Conservation (phyloP, 2,888 invertebrate genomes). For the Pachymerium ferrugineum region DNA sequence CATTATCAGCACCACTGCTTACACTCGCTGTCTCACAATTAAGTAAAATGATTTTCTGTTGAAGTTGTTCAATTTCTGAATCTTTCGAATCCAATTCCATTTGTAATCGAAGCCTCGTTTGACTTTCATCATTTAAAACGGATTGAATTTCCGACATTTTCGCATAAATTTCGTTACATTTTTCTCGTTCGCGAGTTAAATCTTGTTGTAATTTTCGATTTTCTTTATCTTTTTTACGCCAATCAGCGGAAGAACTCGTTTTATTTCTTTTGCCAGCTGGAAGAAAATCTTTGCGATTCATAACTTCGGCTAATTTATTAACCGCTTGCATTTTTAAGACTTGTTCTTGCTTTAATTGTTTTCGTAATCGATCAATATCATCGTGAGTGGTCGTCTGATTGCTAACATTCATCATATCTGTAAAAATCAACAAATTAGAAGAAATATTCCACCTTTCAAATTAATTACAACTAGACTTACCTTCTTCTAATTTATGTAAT, state of each 20-base stretch:
- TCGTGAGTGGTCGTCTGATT: slow-evolving; percentile 53
- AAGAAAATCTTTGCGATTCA: slow-evolving; percentile 84
- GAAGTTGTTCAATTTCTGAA: slow-evolving; percentile 81
- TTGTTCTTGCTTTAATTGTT: slow-evolving; percentile 79
- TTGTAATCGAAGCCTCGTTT: slow-evolving; percentile 68
- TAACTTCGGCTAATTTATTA: slow-evolving; percentile 93
- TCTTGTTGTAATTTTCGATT: slow-evolving; percentile 91
- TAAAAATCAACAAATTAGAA: neutral
- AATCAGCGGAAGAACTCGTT: slow-evolving; percentile 54
- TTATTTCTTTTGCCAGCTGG: slow-evolving; percentile 57
- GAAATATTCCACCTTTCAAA: neutral
- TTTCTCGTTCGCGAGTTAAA: slow-evolving; percentile 86
- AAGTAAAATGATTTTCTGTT: slow-evolving; percentile 68
- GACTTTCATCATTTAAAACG: slow-evolving; percentile 73
- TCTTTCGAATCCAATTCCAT: slow-evolving; percentile 98
- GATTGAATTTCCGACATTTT: slow-evolving; percentile 81
- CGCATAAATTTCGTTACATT: slow-evolving; percentile 82
- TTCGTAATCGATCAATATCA: slow-evolving; percentile 72
- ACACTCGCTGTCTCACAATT: slow-evolving; percentile 85
- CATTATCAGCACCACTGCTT: slow-evolving; percentile 76
- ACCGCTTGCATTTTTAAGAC: slow-evolving; percentile 89
- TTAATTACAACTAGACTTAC: slow-evolving; percentile 41
- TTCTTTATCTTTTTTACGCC: slow-evolving; percentile 88
- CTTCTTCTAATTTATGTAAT: slow-evolving; percentile 72
- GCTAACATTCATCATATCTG: slow-evolving; percentile 51